Percentiles rank a stretch among this genome's conserved stretches.
Conservation (phyloP, 2,888 invertebrate genomes). For the Lathronympha strigana region DNA sequence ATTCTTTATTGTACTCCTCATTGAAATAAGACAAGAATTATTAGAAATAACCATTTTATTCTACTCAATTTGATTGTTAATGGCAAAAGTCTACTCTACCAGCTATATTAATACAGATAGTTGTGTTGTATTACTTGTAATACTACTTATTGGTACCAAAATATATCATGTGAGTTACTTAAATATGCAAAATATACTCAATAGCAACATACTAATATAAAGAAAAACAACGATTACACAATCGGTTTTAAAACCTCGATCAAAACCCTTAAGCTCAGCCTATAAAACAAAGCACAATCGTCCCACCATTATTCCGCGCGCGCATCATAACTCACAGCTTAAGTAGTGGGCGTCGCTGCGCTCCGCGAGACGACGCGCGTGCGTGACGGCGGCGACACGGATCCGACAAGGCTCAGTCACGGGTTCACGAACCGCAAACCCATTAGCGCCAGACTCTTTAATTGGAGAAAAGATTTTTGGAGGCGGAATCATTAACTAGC, state of each 20-base stretch:
- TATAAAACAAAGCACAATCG: neutral
- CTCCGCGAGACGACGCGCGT: slow-evolving; percentile 36
- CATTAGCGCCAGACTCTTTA: slow-evolving; percentile 21
- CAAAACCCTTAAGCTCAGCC: neutral
- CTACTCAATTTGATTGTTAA: too few species aligned
- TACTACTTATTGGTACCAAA: too few species aligned
- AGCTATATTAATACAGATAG: too few species aligned
- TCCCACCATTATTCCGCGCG: slow-evolving; percentile 7
- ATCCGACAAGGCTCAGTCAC: slow-evolving; percentile 16
- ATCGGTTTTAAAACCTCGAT: neutral
- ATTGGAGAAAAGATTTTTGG: slow-evolving; percentile 12
- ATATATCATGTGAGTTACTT: too few species aligned
- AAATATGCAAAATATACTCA: too few species aligned
- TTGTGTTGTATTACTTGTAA: too few species aligned
- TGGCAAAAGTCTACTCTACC: too few species aligned
- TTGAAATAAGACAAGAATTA: too few species aligned
- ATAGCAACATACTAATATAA: too few species aligned
- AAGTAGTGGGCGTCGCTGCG: slow-evolving; percentile 37
- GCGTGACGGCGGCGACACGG: slow-evolving; percentile 33
- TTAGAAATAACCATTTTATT: too few species aligned
- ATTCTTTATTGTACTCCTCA: too few species aligned
- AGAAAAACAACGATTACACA: neutral
- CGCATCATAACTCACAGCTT: slow-evolving; percentile 8
- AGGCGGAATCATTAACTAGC: slow-evolving; percentile 9
- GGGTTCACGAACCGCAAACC: slow-evolving; percentile 7